phyloP scores from a whole-genome alignment of 1,140 invertebrate species.

The Thaumatotibia leucotreta region DNA sequence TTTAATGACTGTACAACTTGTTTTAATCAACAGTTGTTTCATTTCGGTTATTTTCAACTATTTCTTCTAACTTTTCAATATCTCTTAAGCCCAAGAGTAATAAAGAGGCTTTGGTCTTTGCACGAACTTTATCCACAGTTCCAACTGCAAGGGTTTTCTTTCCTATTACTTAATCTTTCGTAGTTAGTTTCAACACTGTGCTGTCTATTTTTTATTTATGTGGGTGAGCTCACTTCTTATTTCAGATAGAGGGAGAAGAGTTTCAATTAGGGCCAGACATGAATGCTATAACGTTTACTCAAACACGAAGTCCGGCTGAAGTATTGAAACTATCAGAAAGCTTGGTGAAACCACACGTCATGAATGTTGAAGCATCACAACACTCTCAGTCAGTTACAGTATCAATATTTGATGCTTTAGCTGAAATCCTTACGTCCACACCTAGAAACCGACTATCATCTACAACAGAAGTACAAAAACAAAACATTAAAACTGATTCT shows the following conservation, averaged over 20 bases:
- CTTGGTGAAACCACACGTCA: conserved; percentile 63
- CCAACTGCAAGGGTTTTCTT: conserved; percentile 19
- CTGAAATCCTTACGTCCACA: conserved; percentile 75
- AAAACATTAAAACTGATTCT: conserved; percentile 52
- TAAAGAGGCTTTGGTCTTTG: conserved; percentile 75
- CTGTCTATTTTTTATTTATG: conserved; percentile 53
- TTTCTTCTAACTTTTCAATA: conserved; percentile 26
- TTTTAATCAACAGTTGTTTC: conserved; percentile 18
- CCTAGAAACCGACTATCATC: conserved; percentile 67
- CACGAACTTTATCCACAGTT: conserved; percentile 39
- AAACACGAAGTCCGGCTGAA: conserved; percentile 70
- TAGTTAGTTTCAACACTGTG: conserved; percentile 23
- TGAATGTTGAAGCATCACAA: conserved; percentile 75
- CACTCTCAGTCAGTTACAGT: conserved; percentile 76
- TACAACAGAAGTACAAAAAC: conserved; percentile 66
- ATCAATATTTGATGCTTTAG: conserved; percentile 77
- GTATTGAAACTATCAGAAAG: conserved; percentile 71
- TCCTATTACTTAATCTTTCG: conserved; percentile 21
- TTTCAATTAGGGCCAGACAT: conserved; percentile 71
- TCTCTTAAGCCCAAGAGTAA: conserved; percentile 51
- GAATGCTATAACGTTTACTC: conserved; percentile 72
- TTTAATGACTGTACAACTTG: conserved; percentile 20
- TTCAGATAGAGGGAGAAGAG: conserved; percentile 76
- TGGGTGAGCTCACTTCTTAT: conserved; percentile 73
- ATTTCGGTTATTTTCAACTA: conserved; percentile 26